phyloP scores from a whole-genome alignment of 2,113 vertebrate species.

The Bos javanicus region DNA sequence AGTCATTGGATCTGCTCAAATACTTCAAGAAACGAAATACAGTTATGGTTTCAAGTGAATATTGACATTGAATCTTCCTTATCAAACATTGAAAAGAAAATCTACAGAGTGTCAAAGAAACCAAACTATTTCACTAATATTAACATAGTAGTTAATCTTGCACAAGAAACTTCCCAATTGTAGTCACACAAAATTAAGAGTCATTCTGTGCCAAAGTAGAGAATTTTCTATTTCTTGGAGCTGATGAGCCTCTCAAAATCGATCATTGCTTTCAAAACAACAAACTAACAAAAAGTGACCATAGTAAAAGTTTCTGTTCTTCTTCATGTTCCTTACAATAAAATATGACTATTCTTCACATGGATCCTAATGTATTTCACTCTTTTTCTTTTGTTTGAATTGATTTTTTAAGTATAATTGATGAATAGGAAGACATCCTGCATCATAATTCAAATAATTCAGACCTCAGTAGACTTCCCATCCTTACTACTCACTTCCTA shows the following conservation, averaged over 20 bases:
- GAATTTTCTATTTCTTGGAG: neutral
- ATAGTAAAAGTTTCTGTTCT: neutral
- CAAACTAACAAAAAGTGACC: neutral
- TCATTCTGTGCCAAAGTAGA: neutral
- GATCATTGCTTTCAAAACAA: neutral
- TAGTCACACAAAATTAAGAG: neutral
- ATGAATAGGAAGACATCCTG: neutral
- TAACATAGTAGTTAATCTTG: neutral
- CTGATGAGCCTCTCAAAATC: neutral
- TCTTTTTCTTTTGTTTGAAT: neutral
- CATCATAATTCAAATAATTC: neutral
- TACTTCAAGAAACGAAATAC: slow-evolving; percentile 38
- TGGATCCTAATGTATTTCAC: neutral
- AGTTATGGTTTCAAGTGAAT: slow-evolving; percentile 39
- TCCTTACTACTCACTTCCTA: neutral
- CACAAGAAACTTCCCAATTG: neutral
- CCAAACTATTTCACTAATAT: neutral
- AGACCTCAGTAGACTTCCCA: fast-evolving
- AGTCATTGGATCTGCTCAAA: slow-evolving; percentile 59
- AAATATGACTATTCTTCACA: neutral
- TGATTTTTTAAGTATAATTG: neutral
- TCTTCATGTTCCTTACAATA: neutral
- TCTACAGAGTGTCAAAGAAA: neutral
- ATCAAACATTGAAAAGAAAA: neutral
- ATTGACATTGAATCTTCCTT: slow-evolving; percentile 55